Evolutionary conservation across 2,113 vertebrate species (phyloP).

Genomic region (Nyctereutes procyonoides): DNA sequence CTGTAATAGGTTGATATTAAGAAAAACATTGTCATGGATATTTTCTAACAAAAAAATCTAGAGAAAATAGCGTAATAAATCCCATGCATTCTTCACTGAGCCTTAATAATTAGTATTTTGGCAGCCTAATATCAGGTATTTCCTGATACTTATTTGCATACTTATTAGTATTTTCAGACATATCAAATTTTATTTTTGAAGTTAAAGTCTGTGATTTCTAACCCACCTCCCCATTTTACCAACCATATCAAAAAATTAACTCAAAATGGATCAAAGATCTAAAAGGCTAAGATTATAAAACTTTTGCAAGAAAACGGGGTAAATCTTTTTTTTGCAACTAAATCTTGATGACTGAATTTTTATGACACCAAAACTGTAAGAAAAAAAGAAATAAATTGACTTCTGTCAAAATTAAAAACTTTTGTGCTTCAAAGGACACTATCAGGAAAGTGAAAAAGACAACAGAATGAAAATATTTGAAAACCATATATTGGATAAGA

Average conservation of each 20-base stretch:
- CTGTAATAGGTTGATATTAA: background rate
- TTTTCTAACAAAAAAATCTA: constrained; percentile 37
- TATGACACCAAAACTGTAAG: background rate
- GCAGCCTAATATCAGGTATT: background rate
- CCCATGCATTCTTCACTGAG: background rate
- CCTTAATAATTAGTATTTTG: background rate
- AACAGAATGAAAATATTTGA: background rate
- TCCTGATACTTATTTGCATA: background rate
- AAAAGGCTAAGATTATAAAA: background rate
- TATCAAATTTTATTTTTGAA: background rate
- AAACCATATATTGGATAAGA: background rate
- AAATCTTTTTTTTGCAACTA: background rate
- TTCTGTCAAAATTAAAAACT: background rate
- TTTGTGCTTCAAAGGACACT: background rate
- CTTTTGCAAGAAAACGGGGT: background rate
- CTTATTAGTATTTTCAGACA: background rate
- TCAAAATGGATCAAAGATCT: background rate
- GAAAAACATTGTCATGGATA: background rate
- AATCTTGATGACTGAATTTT: background rate
- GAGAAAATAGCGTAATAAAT: background rate
- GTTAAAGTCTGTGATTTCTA: background rate
- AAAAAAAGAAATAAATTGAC: background rate
- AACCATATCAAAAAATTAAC: background rate
- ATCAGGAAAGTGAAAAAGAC: background rate
- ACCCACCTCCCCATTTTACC: background rate